Base-by-base conservation (phyloP, 2,113 vertebrate species). In the Ondatra zibethicus region DNA sequence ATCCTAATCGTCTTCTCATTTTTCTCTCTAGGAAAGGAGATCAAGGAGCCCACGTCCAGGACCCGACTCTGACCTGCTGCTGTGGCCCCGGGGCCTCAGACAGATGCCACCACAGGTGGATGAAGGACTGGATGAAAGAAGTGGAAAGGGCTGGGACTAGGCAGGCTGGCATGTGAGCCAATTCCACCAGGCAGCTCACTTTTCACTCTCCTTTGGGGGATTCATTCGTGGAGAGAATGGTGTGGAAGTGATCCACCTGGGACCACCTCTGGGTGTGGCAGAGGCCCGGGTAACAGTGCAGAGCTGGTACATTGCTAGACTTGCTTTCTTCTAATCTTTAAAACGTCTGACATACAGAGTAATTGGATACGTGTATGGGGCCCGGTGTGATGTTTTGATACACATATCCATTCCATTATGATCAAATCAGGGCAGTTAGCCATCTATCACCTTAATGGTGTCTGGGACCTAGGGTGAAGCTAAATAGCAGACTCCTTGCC, bases 221-320 rank as follows among this genome's bases (percentile, higher is more conserved):
- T 14, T 76, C 33, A 77, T 68, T 58, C 1, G 0, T 5, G 14
- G 21, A 70, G 42, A 42, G 3, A 10, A 55, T 47, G 45, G 27
- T 13, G 9, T 17, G 50, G 23, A n/a, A 39, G 66, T 84, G 72
- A 50, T 29, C 17, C 25, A 27, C 8, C 19, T 75, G 42, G 61
- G 33, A 5, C 1, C 19, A 39, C 10, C 89, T 91, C 55, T 63
- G 36, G 19, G 7, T 36, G 47, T 13, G 21, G 76, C 13, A 91
- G 52, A 21, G 29, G 1, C 10, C 63, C 33, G n/a, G 42, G 7
- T 25, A 39, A 63, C 23, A 63, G 21, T 47, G 33, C 13, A 21
- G 73, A 45, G 16, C 3, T 23, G 12, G 1, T 2, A 13, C 0
- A 13, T 31, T 87, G 23, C 12, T 50, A 31, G 0, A 76, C 2